A percentile compares a stretch with the other conserved stretches of the same genome.
phyloP scores from a whole-genome alignment of 2,888 invertebrate species.

The Caenorhabditis sp. region DNA sequence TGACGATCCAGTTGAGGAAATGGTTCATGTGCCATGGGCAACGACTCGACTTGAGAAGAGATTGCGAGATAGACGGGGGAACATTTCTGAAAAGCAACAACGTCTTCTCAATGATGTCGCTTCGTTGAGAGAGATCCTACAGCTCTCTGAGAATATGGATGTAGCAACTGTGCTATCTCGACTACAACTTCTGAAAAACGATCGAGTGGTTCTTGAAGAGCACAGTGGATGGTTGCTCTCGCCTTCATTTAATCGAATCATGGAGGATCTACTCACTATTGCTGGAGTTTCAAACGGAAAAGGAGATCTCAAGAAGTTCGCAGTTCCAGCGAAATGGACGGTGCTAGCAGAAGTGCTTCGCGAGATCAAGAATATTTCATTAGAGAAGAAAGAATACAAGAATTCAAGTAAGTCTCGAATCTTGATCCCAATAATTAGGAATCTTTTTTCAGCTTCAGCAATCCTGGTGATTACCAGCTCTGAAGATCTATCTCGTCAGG shows the following conservation, averaged over 20 bases:
- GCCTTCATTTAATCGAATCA: conserved; percentile 74
- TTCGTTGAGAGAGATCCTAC: conserved; percentile 75
- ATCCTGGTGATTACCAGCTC: conserved; percentile 77
- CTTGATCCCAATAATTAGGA: neutral
- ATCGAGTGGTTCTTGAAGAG: conserved; percentile 77
- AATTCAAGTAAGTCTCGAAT: conserved; percentile 40
- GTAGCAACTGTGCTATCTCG: conserved; percentile 71
- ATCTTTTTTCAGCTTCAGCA: conserved; percentile 69
- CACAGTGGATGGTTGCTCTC: conserved; percentile 81
- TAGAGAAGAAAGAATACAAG: conserved; percentile 58
- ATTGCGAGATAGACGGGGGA: conserved; percentile 58
- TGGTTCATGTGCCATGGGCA: conserved; percentile 62
- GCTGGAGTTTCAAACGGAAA: conserved; percentile 66
- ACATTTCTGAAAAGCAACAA: conserved; percentile 75
- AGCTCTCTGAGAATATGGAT: conserved; percentile 79
- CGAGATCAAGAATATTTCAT: conserved; percentile 72
- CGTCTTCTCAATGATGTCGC: conserved; percentile 77
- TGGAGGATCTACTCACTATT: conserved; percentile 74
- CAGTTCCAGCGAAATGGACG: conserved; percentile 80
- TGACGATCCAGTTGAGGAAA: conserved; percentile 61
- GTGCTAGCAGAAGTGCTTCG: conserved; percentile 74
- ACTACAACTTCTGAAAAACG: conserved; percentile 70
- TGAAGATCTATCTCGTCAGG: conserved; percentile 76
- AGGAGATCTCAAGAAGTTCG: conserved; percentile 61
- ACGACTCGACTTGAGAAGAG: conserved; percentile 66